Evolutionary conservation across 2,888 invertebrate species (phyloP).

Genomic region (Elysia crispata): DNA sequence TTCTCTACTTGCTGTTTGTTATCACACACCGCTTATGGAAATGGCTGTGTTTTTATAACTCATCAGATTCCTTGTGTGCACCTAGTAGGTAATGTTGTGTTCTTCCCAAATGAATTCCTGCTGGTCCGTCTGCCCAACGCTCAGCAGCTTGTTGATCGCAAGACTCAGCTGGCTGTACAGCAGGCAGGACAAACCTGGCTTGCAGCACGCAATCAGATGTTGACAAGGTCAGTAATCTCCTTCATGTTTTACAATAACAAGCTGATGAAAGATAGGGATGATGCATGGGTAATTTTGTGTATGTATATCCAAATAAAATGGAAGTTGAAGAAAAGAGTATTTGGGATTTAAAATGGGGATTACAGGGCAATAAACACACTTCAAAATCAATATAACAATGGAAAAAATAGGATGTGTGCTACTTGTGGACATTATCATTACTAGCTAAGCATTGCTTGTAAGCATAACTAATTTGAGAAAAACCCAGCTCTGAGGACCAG

Average conservation of each 20-base stretch:
- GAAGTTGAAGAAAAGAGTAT: too few species aligned
- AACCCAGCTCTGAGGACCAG: too few species aligned
- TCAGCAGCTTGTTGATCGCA: slow-evolving; percentile 80
- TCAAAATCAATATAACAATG: too few species aligned
- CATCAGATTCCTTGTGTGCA: slow-evolving; percentile 86
- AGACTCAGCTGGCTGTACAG: slow-evolving; percentile 77
- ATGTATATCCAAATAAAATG: too few species aligned
- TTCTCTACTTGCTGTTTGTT: too few species aligned
- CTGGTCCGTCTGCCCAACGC: slow-evolving; percentile 81
- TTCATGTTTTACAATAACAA: too few species aligned
- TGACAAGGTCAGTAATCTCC: slow-evolving; percentile 78
- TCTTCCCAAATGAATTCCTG: slow-evolving; percentile 91
- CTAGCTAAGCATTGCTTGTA: too few species aligned
- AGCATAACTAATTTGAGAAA: too few species aligned
- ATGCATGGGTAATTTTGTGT: neutral
- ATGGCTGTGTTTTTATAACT: neutral
- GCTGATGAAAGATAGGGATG: neutral
- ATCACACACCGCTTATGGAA: neutral
- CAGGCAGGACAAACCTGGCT: slow-evolving; percentile 76
- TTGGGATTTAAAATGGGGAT: too few species aligned
- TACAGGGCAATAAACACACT: too few species aligned
- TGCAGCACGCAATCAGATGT: slow-evolving; percentile 79
- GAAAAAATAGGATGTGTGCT: too few species aligned
- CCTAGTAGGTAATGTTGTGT: slow-evolving; percentile 87
- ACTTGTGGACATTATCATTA: too few species aligned